Evolutionary conservation across 2,113 vertebrate genomes (phyloP).

Genomic region (Athene noctua): DNA sequence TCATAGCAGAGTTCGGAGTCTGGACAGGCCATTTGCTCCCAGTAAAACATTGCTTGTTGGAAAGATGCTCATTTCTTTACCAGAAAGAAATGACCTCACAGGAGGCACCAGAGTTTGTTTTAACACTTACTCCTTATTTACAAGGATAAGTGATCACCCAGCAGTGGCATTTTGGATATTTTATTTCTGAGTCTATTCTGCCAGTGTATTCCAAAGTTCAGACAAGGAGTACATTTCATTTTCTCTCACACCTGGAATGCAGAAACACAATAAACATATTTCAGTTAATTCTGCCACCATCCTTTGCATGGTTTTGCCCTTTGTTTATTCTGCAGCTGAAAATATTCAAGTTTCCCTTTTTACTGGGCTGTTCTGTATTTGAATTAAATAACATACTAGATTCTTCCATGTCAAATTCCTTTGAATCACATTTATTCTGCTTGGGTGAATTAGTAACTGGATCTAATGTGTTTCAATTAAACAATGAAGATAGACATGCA

Average conservation of each 20-base stretch:
- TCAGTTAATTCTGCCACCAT: neutral
- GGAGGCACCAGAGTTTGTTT: neutral
- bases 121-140: neutral
- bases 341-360: neutral
- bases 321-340: neutral
- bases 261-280: neutral
- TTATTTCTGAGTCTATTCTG: neutral
- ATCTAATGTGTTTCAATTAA: neutral
- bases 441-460: neutral
- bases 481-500: neutral
- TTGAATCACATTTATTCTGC: constrained; percentile 18
- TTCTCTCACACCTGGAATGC: neutral
- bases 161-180: neutral
- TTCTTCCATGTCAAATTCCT: constrained; percentile 17
- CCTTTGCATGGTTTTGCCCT: neutral
- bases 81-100: neutral
- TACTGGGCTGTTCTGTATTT: neutral
- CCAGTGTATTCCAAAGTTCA: neutral
- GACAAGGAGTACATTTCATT: neutral
- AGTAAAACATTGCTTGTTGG: neutral
- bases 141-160: neutral
- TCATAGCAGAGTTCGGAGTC: neutral
- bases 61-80: neutral
- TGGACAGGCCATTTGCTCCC: neutral
- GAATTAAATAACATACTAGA: neutral